phyloP scores from a whole-genome alignment of 2,797 vertebrate genomes.

The Hippoglossus hippoglossus region DNA sequence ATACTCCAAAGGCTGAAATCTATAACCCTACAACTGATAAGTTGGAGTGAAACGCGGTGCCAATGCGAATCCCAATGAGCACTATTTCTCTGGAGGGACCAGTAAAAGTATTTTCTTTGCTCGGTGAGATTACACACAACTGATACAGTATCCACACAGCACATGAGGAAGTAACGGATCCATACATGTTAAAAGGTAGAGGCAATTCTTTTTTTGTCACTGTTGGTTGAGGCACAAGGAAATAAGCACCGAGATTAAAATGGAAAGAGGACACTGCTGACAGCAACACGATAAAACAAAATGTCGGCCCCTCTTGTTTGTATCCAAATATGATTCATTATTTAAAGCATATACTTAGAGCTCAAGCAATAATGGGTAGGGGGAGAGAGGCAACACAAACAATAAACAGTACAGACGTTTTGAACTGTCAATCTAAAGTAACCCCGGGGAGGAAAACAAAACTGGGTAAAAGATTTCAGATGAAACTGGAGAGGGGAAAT shows the following conservation, averaged over 20 bases:
- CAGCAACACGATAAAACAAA: conserved; percentile 48
- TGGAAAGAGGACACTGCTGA: conserved; percentile 44
- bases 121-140: conserved; percentile 20
- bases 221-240: conserved; percentile 5
- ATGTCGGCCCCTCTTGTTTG: conserved; percentile 41
- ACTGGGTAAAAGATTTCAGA: conserved; percentile 72
- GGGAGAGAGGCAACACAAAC: conserved; percentile 59
- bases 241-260: conserved; percentile 41
- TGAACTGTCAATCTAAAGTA: conserved; percentile 77
- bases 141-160: neutral
- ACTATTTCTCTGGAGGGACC: conserved; percentile 9
- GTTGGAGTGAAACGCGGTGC: conserved; percentile 32
- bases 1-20: conserved; percentile 58
- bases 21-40: conserved; percentile 61
- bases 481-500: conserved; percentile 67
- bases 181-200: conserved; percentile 6
- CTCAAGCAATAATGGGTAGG: conserved; percentile 45
- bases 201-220: neutral
- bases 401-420: conserved; percentile 77
- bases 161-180: neutral
- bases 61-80: conserved; percentile 48
- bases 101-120: conserved; percentile 16
- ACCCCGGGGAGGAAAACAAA: conserved; percentile 73
- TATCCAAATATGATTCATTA: conserved; percentile 74
- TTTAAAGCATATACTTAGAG: conserved; percentile 71